Evolutionary conservation across 2,113 vertebrate species (phyloP).

Genomic region (Elanoides forficatus): DNA sequence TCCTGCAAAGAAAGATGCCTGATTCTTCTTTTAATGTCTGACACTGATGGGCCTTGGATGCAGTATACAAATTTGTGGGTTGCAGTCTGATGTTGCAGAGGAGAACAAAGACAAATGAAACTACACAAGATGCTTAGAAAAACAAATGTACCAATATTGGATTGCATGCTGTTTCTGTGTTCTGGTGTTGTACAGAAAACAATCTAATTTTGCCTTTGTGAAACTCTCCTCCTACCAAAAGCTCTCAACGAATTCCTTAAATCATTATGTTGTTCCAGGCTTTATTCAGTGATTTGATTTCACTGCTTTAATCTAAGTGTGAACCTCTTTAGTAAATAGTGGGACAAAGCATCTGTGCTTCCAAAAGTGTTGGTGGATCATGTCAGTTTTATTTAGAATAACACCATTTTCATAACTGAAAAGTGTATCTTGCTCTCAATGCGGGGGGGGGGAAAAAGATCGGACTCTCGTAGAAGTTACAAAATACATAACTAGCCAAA

Average conservation of each 20-base stretch:
- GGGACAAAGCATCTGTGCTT: slow-evolving; percentile 69
- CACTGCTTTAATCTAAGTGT: slow-evolving; percentile 65
- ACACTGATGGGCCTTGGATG: not conserved
- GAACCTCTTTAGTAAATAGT: slow-evolving; percentile 68
- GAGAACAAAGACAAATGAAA: not conserved
- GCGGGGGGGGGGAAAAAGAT: not conserved
- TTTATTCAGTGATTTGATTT: slow-evolving; percentile 63
- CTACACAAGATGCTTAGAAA: not conserved
- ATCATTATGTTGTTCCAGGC: slow-evolving; percentile 39
- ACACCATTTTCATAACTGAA: slow-evolving; percentile 40
- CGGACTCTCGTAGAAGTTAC: not conserved
- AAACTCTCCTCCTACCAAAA: slow-evolving; percentile 10
- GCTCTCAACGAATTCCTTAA: slow-evolving; percentile 25
- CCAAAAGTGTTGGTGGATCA: slow-evolving; percentile 59
- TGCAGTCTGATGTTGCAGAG: not conserved
- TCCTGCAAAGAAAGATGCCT: not conserved
- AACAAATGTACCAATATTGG: not conserved
- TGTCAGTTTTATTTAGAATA: slow-evolving; percentile 63
- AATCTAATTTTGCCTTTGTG: slow-evolving; percentile 1
- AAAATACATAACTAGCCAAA: not conserved
- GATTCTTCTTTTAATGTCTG: not conserved
- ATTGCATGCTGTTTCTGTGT: not conserved
- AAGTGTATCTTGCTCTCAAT: slow-evolving; percentile 2
- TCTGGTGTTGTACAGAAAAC: not conserved
- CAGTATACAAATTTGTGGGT: not conserved